Conservation (phyloP, 2,113 vertebrate species). For the Onychostoma macrolepis region DNA sequence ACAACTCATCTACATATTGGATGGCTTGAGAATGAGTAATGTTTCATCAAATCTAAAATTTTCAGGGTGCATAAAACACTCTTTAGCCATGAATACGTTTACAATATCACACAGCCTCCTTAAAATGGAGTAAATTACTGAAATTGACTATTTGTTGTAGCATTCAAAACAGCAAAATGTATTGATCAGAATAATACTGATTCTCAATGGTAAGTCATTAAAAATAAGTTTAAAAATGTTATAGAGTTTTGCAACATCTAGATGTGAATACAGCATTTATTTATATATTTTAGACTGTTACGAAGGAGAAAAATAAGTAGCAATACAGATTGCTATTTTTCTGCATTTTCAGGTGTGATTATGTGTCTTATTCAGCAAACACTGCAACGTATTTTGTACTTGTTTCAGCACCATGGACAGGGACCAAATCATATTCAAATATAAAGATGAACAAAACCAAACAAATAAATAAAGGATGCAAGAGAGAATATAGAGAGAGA, state of each 20-base stretch:
- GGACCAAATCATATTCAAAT: background rate
- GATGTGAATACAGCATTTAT: background rate
- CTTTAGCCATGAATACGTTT: background rate
- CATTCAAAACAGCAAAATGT: background rate
- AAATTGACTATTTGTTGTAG: background rate
- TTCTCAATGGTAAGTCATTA: background rate
- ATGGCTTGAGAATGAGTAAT: background rate
- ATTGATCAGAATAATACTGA: background rate
- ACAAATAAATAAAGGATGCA: background rate
- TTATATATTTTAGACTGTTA: background rate
- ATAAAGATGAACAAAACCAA: background rate
- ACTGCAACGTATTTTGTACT: background rate
- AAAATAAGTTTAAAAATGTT: too few relatives aligned
- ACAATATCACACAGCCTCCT: background rate
- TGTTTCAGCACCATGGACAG: slow-evolving; percentile 71
- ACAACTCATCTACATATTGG: background rate
- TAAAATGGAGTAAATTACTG: background rate
- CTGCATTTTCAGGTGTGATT: background rate
- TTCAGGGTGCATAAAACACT: background rate
- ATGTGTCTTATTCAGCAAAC: background rate
- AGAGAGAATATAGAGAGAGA: background rate
- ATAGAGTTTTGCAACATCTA: background rate
- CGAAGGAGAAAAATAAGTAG: background rate
- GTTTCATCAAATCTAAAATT: too few relatives aligned
- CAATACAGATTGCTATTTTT: background rate